Conservation (phyloP, 2,888 invertebrate genomes). For the Tipula confusa region DNA sequence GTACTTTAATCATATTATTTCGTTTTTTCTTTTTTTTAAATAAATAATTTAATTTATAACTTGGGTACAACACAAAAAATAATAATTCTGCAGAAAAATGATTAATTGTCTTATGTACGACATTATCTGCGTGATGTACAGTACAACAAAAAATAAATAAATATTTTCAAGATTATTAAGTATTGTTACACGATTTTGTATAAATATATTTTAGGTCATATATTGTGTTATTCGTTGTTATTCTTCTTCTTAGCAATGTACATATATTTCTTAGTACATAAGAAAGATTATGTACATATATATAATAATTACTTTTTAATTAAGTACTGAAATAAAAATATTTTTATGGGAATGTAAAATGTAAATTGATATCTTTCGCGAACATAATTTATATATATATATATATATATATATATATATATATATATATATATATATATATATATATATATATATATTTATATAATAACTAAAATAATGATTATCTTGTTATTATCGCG, state of each 20-base stretch:
- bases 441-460: background rate
- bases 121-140: background rate
- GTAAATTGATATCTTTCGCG: background rate
- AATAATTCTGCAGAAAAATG: background rate
- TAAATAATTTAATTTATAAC: slow-evolving; percentile 5
- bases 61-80: background rate
- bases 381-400: no score
- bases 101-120: background rate
- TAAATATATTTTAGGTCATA: background rate
- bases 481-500: slow-evolving; percentile 25
- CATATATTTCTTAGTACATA: background rate
- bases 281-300: background rate
- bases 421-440: background rate
- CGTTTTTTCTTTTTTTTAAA: background rate
- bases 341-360: slow-evolving; percentile 25
- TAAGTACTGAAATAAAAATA: background rate
- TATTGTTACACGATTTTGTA: slow-evolving; percentile 3
- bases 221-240: background rate
- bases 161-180: background rate
- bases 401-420: background rate
- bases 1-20: background rate
- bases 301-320: background rate
- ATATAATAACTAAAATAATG: background rate
- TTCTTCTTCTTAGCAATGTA: background rate
- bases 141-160: background rate